Evolutionary conservation across 2,888 invertebrate genomes (phyloP).

Genomic region (Trichogramma evanescens): DNA sequence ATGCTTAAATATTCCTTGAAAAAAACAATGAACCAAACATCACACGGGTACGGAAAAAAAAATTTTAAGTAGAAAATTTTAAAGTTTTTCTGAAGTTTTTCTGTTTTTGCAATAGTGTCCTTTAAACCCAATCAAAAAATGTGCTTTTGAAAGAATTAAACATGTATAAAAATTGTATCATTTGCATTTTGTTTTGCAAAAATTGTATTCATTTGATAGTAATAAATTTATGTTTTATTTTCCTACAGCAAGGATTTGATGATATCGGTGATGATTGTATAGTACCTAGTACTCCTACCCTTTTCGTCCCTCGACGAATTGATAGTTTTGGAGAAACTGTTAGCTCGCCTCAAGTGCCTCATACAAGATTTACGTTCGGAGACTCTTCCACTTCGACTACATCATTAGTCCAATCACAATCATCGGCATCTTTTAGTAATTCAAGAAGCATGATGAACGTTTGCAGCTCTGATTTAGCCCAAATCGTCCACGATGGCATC

Average conservation of each 20-base stretch:
- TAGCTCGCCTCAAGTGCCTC: constrained; percentile 76
- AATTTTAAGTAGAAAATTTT: too few relatives aligned
- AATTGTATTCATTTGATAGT: not conserved
- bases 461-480: constrained; percentile 42
- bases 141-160: too few relatives aligned
- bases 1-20: too few relatives aligned
- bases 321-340: constrained; percentile 89
- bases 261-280: constrained; percentile 71
- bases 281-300: constrained; percentile 83
- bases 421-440: constrained; percentile 28
- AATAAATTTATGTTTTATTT: constrained; percentile 22
- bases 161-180: too few relatives aligned
- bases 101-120: too few relatives aligned
- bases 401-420: constrained; percentile 35
- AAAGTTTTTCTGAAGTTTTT: too few relatives aligned
- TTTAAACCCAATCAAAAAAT: too few relatives aligned
- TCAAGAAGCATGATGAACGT: constrained; percentile 34
- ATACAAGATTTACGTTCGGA: constrained; percentile 60
- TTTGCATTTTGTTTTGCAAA: not conserved
- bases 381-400: constrained; percentile 48
- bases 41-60: too few relatives aligned
- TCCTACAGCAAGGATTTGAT: constrained; percentile 53
- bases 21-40: too few relatives aligned
- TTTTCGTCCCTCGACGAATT: constrained; percentile 72
- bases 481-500: constrained; percentile 58